Conservation (phyloP, 2,797 vertebrate genomes). For the Falco berigora region DNA sequence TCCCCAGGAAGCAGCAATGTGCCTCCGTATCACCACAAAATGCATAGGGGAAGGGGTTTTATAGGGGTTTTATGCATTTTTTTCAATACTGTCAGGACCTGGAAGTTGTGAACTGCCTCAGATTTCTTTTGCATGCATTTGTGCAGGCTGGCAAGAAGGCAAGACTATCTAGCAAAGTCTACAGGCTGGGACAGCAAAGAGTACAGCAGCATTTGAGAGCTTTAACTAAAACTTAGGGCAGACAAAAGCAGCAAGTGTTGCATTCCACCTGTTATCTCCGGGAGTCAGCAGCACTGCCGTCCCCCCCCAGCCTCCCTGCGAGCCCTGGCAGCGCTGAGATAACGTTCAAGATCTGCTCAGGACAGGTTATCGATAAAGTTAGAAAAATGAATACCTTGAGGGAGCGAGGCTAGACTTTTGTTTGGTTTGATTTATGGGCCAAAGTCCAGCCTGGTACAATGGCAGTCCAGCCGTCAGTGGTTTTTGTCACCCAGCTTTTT, state of each 20-base stretch:
- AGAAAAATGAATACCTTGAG: not conserved
- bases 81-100: not conserved
- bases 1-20: not conserved
- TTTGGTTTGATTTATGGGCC: not conserved
- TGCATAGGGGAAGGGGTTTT: not conserved
- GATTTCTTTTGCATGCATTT: not conserved
- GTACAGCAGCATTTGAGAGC: not conserved
- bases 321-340: not conserved
- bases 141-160: not conserved
- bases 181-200: not conserved
- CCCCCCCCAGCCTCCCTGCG: not conserved
- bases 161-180: not conserved
- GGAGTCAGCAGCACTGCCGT: not conserved
- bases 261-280: constrained; percentile 45
- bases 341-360: not conserved
- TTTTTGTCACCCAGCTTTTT: not conserved
- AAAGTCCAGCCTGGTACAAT: not conserved
- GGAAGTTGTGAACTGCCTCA: not conserved
- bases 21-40: not conserved
- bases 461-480: not conserved
- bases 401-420: not conserved
- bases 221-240: not conserved
- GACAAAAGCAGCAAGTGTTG: not conserved
- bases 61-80: not conserved
- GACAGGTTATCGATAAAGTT: not conserved